These are phyloP conservation scores for Gasterosteus nipponicus DNA, from an alignment of 2,113 vertebrate genomes.

Conservation along the genomic window DNA sequence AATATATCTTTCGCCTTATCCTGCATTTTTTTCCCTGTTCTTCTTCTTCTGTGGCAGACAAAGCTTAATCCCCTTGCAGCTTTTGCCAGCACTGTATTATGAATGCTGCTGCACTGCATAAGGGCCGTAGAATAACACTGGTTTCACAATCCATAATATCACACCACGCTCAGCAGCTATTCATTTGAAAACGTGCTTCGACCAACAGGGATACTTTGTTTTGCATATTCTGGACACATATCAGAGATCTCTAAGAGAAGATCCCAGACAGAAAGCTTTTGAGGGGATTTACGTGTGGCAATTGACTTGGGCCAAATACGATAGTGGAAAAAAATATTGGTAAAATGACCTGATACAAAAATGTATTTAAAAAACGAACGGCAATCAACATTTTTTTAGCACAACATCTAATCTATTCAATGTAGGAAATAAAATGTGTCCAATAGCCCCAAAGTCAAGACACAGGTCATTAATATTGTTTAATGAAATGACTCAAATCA, in stretches of 20 bases:
- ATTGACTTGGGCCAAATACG: background rate
- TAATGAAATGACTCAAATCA: conserved; percentile 45
- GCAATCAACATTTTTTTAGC: conserved; percentile 33
- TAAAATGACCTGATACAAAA: conserved; percentile 7
- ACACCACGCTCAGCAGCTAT: conserved; percentile 49
- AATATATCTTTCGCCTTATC: background rate
- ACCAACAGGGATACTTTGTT: conserved; percentile 26
- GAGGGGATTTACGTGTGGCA: conserved; percentile 28
- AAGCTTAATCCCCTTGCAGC: conserved; percentile 49
- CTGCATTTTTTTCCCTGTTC: background rate
- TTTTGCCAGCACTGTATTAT: conserved; percentile 40
- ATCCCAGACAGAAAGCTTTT: conserved; percentile 19
- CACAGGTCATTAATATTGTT: conserved; percentile 32
- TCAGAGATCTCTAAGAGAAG: conserved; percentile 23
- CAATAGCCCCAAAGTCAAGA: conserved; percentile 40
- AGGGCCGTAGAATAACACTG: conserved; percentile 31
- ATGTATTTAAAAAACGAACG: conserved; percentile 3
- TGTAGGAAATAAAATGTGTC: conserved; percentile 21
- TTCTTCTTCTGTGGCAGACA: conserved; percentile 14
- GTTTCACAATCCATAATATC: conserved; percentile 55
- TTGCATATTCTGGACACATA: conserved; percentile 30
- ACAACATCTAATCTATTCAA: background rate
- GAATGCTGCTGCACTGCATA: conserved; percentile 30
- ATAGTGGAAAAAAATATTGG: conserved; percentile 11
- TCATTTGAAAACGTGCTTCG: conserved; percentile 24